These are phyloP conservation scores for Pammene aurita DNA, from an alignment of 2,888 invertebrate genomes.

Conservation along the genomic window DNA sequence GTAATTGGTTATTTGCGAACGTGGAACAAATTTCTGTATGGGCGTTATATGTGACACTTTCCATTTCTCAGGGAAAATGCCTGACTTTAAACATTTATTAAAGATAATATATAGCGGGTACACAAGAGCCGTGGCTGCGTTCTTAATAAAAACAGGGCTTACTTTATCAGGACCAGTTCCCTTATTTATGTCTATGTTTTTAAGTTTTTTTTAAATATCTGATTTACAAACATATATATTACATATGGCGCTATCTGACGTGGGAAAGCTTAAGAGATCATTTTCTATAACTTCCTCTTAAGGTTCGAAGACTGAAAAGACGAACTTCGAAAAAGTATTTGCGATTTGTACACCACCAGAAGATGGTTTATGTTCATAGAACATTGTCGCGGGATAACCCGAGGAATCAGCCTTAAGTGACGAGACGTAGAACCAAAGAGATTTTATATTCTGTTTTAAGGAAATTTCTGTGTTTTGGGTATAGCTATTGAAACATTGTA, in stretches of 20 bases:
- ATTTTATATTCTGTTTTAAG: too few species aligned
- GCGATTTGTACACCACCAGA: neutral
- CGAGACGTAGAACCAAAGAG: too few species aligned
- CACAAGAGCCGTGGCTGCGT: too few species aligned
- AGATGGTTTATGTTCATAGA: neutral
- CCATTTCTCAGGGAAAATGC: neutral
- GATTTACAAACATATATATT: neutral
- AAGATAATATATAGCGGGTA: too few species aligned
- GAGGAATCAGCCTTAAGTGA: too few species aligned
- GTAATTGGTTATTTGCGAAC: neutral
- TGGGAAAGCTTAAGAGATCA: neutral
- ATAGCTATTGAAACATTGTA: too few species aligned
- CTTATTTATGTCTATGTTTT: too few species aligned
- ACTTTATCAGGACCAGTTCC: too few species aligned
- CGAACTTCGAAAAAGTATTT: neutral
- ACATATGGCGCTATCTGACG: neutral
- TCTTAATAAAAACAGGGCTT: too few species aligned
- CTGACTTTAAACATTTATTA: too few species aligned
- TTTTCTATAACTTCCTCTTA: neutral
- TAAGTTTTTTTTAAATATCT: neutral
- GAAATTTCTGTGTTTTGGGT: too few species aligned
- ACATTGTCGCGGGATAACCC: neutral
- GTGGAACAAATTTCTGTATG: neutral
- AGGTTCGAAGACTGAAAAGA: neutral
- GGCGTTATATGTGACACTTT: too few species aligned